Percentiles rank a stretch among this genome's conserved stretches.
phyloP scores from a whole-genome alignment of 2,888 invertebrate genomes.

The Lottia scabra region DNA sequence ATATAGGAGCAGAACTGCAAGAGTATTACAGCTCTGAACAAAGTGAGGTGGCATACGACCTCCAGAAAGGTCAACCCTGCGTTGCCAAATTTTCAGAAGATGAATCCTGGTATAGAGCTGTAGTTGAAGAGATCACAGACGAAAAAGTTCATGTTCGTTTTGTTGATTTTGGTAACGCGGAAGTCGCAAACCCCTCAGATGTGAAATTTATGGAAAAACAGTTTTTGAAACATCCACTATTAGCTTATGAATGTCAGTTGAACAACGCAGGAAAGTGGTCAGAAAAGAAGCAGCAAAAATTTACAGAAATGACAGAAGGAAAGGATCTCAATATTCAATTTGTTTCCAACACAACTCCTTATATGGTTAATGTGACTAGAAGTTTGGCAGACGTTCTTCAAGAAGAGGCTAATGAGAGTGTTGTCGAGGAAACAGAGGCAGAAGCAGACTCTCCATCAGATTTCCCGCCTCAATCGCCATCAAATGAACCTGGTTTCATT shows the following conservation, averaged over 20 bases:
- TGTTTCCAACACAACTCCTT: slow-evolving; percentile 19
- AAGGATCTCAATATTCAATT: slow-evolving; percentile 34
- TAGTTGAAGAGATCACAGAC: slow-evolving; percentile 35
- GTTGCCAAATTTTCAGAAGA: slow-evolving; percentile 53
- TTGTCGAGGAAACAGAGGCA: slow-evolving; percentile 6
- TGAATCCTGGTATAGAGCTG: slow-evolving; percentile 60
- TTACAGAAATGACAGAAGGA: slow-evolving; percentile 31
- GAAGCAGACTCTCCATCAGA: background rate
- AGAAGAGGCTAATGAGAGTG: slow-evolving; percentile 14
- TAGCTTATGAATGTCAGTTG: slow-evolving; percentile 37
- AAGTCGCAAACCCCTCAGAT: slow-evolving; percentile 37
- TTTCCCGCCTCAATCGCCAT: slow-evolving; percentile 26
- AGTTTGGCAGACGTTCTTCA: slow-evolving; percentile 33
- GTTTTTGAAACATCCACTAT: slow-evolving; percentile 36
- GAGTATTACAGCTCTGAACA: background rate
- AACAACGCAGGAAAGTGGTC: slow-evolving; percentile 33
- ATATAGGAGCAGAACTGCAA: slow-evolving; percentile 66
- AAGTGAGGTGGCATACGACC: background rate
- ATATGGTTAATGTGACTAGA: slow-evolving; percentile 30
- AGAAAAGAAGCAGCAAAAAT: slow-evolving; percentile 28
- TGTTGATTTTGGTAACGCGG: slow-evolving; percentile 65
- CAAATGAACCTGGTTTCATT: slow-evolving; percentile 30
- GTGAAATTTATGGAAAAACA: slow-evolving; percentile 44
- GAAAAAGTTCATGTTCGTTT: slow-evolving; percentile 53
- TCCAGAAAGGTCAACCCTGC: slow-evolving; percentile 19